These are phyloP conservation scores for Perizoma affinitatum DNA, from an alignment of 2,888 invertebrate genomes.

Conservation along the genomic window DNA sequence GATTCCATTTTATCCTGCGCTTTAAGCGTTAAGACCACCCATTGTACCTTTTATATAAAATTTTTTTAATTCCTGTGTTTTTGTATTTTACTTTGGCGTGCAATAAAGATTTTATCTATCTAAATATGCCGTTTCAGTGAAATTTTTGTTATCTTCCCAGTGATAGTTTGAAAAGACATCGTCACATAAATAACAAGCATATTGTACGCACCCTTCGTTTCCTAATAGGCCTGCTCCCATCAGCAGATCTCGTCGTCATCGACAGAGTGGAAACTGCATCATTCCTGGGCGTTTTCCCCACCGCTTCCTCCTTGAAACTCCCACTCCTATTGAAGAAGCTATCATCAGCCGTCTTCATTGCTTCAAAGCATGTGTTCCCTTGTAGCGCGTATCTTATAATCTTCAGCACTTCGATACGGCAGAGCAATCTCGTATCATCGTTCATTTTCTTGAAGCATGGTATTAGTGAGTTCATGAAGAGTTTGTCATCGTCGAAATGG, in stretches of 20 bases:
- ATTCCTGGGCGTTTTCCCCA: conserved; percentile 39
- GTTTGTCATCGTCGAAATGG: conserved; percentile 73
- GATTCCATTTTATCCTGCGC: no score
- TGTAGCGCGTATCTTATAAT: conserved; percentile 72
- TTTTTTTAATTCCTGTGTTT: no score
- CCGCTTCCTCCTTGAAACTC: conserved; percentile 57
- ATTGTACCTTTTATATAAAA: no score
- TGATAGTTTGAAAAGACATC: no score
- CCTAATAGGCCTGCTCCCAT: conserved; percentile 70
- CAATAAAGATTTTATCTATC: no score
- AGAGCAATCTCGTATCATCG: conserved; percentile 70
- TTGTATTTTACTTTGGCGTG: no score
- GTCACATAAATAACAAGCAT: conserved; percentile 3
- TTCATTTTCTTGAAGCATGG: conserved; percentile 78
- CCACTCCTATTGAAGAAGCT: conserved; percentile 61
- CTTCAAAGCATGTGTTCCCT: conserved; percentile 70
- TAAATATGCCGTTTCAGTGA: no score
- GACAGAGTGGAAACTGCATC: conserved; percentile 58
- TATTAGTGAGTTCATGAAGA: conserved; percentile 75
- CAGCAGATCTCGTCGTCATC: conserved; percentile 75
- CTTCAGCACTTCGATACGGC: conserved; percentile 73
- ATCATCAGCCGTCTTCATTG: conserved; percentile 62
- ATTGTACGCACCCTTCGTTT: conserved; percentile 62
- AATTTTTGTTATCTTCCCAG: no score
- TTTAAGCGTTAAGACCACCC: no score